These are phyloP conservation scores for Boulengeromyrus knoepffleri DNA, from an alignment of 2,113 vertebrate genomes.

Conservation along the genomic window DNA sequence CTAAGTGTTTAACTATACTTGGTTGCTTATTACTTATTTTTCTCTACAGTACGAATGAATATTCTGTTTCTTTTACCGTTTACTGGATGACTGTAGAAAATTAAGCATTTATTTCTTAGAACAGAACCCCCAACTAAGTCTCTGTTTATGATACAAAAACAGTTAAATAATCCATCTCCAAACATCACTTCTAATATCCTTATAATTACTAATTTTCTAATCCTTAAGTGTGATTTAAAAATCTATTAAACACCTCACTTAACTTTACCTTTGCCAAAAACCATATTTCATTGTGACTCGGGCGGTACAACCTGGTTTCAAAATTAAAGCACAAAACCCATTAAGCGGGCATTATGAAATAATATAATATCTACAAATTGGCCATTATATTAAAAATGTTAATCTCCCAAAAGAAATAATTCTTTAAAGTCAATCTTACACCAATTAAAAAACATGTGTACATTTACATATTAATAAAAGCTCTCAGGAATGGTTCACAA, in stretches of 20 bases:
- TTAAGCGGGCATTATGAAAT: constrained; percentile 20
- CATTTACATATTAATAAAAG: constrained; percentile 55
- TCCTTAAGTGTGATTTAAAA: neutral
- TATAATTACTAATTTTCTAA: constrained; percentile 2
- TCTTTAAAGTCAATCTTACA: constrained; percentile 39
- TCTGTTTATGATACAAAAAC: neutral
- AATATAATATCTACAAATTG: constrained; percentile 7
- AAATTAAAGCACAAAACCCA: constrained; percentile 9
- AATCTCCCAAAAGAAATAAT: constrained; percentile 24
- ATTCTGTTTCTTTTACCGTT: neutral
- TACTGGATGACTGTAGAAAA: neutral
- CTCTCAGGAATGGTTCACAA: constrained; percentile 31
- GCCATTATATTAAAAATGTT: constrained; percentile 22
- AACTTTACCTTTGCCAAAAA: constrained; percentile 5
- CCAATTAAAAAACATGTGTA: constrained; percentile 41
- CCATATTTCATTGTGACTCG: neutral
- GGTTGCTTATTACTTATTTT: neutral
- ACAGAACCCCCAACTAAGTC: neutral
- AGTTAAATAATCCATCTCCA: neutral
- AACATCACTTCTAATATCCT: neutral
- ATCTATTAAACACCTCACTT: constrained; percentile 1
- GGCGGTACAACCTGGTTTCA: neutral
- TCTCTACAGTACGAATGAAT: neutral
- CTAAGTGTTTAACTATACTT: neutral
- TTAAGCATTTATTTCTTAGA: neutral